Evolutionary conservation across 2,797 vertebrate genomes (phyloP).

Genomic region (Neopelma chrysocephalum): DNA sequence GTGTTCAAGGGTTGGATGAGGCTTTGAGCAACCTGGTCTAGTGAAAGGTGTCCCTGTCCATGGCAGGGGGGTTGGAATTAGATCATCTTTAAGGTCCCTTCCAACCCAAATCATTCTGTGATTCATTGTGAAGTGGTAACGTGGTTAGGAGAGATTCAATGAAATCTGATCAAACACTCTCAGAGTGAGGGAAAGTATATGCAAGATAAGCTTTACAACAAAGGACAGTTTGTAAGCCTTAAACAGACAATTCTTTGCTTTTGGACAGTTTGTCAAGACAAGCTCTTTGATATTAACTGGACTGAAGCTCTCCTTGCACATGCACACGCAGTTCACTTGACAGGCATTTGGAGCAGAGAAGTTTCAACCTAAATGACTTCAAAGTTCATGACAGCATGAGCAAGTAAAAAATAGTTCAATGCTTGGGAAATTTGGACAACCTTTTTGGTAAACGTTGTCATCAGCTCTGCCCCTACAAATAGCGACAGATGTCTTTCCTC

Average conservation of each 20-base stretch:
- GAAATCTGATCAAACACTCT: not conserved
- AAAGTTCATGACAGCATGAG: not conserved
- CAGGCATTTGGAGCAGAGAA: not conserved
- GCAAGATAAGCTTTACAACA: not conserved
- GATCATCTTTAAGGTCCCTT: not conserved
- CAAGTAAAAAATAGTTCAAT: not conserved
- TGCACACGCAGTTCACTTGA: not conserved
- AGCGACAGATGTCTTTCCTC: not conserved
- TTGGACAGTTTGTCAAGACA: not conserved
- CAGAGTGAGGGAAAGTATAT: not conserved
- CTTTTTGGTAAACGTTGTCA: not conserved
- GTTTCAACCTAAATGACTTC: not conserved
- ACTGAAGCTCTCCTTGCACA: not conserved
- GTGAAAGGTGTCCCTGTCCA: not conserved
- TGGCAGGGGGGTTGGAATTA: too few species aligned
- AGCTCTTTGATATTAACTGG: not conserved
- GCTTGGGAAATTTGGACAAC: not conserved
- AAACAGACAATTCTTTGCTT: not conserved
- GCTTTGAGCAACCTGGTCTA: not conserved
- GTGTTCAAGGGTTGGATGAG: not conserved
- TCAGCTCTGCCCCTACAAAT: not conserved
- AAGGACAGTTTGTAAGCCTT: not conserved
- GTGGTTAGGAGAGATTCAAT: not conserved
- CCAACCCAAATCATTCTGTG: not conserved
- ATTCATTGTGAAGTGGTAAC: not conserved